These are phyloP conservation scores for Melitaea athalia DNA, from an alignment of 2,888 invertebrate genomes.

Conservation along the genomic window DNA sequence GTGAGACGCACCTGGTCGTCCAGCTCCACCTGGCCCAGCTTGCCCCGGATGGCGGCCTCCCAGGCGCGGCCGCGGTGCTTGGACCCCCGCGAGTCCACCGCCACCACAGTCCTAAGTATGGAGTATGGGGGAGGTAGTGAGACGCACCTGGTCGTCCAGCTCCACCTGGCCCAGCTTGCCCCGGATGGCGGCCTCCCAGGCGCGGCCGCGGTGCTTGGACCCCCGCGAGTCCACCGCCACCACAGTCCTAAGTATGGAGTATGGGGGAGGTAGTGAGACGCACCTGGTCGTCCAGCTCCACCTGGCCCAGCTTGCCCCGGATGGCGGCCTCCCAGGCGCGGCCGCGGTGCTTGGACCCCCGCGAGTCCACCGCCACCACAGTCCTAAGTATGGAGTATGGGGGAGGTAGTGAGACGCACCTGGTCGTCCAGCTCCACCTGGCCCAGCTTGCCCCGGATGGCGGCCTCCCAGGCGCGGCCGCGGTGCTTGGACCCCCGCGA, in stretches of 20 bases:
- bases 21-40: slow-evolving; percentile 97
- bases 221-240: slow-evolving; percentile 98
- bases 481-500: slow-evolving; percentile 97
- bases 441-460: slow-evolving; percentile 93
- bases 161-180: slow-evolving; percentile 97
- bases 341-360: slow-evolving; percentile 97
- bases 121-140: no score
- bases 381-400: no score
- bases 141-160: slow-evolving; percentile 90
- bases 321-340: slow-evolving; percentile 91
- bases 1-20: slow-evolving; percentile 90
- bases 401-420: no score
- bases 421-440: slow-evolving; percentile 97
- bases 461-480: slow-evolving; percentile 92
- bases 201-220: slow-evolving; percentile 94
- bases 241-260: no score
- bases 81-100: slow-evolving; percentile 98
- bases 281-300: slow-evolving; percentile 95
- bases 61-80: slow-evolving; percentile 95
- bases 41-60: slow-evolving; percentile 88
- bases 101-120: no score
- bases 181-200: slow-evolving; percentile 90
- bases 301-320: slow-evolving; percentile 94
- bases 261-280: no score
- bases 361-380: slow-evolving; percentile 97